Evolutionary conservation across 2,113 vertebrate genomes (phyloP).

Genomic region (Sylvia atricapilla): DNA sequence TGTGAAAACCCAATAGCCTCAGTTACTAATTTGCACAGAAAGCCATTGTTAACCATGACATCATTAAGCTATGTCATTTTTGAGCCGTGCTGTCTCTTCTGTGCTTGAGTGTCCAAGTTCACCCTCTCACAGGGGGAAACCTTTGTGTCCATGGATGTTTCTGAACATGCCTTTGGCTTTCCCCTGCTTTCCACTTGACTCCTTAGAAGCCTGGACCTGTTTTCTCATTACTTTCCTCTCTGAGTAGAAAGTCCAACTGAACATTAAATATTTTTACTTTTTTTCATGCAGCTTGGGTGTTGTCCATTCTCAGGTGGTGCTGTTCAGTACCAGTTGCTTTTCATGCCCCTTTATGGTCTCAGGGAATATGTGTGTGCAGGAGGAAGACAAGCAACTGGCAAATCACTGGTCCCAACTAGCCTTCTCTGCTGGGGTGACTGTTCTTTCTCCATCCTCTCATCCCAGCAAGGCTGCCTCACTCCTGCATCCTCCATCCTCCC

Average conservation of each 20-base stretch:
- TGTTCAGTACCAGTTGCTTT: neutral
- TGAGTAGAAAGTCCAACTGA: neutral
- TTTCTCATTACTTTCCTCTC: neutral
- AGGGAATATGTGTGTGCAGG: rapidly evolving
- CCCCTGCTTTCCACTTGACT: neutral
- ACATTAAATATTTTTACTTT: neutral
- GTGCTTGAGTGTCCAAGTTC: neutral
- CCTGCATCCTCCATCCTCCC: neutral
- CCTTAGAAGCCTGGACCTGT: neutral
- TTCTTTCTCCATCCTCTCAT: neutral
- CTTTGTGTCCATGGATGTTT: neutral
- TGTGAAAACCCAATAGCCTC: neutral
- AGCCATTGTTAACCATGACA: rapidly evolving
- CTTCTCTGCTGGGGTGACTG: neutral
- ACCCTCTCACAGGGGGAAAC: neutral
- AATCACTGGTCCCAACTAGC: neutral
- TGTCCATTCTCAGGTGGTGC: neutral
- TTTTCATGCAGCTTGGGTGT: neutral
- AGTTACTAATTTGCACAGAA: neutral
- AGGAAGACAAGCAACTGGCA: neutral
- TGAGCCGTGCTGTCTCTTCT: neutral
- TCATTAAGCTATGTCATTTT: neutral
- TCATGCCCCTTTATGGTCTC: rapidly evolving
- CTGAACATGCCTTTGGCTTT: neutral
- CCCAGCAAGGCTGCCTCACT: neutral